Evolutionary conservation across 2,797 vertebrate species (phyloP), one percentile per base, ranked within the genome.

Genomic region (Myotis daubentonii): DNA sequence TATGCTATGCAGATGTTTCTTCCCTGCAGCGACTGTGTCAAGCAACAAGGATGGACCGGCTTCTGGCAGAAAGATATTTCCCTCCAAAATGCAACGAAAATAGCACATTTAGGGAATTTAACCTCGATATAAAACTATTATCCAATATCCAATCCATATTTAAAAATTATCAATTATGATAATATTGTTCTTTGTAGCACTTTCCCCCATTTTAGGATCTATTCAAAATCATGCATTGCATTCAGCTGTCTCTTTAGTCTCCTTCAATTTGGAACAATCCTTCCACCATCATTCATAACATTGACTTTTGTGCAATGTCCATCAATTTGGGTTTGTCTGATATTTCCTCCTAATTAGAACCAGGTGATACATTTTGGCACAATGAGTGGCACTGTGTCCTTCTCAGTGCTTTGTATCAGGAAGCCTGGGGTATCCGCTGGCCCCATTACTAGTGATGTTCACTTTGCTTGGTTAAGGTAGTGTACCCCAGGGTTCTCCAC

Each of bases 81-180:
- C 4, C 86, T 93, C 33, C 38, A 78, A 87, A 93, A 7, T 78
- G 44, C 38, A 82, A 20, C 71, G 36, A 88, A 95, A 95, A 86
- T 57, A 71, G 36, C 68, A 87, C 36, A 92, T 80, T 66, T 53
- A 53, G 47, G 33, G 76, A 72, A 85, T 70, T 76, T 66, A 66
- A 83, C 38, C n/a, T 41, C 57, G 28, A 53, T 51, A 74, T 15
- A 68, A 74, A 86, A 65, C 65, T 72, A 62, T 33, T 82, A 41
- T 57, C 47, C 28, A 71, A 41, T 12, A 75, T 15, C 47, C 16
- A 44, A 60, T 6, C 68, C 23, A 49, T 51, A 57, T 49, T 93
- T 47, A 66, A 49, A 83, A 60, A 23, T 92, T 44, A 66, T 20
- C 75, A 49, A 6, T 71, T 49, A 78, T 71, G 72, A 68, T 30